Conservation (phyloP, 1,140 invertebrate species). For the Mylabris phalerata region DNA sequence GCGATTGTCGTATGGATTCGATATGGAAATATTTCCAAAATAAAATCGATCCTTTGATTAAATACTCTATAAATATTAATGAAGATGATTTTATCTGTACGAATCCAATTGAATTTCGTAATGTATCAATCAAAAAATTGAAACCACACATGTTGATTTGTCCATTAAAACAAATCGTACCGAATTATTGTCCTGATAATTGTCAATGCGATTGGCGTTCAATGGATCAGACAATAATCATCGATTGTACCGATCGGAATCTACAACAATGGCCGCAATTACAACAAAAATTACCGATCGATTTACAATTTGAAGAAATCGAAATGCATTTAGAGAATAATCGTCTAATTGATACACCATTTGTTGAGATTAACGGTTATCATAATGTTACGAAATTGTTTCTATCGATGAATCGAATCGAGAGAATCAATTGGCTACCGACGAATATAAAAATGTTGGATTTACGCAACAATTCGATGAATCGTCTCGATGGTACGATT, state of each 20-base stretch:
- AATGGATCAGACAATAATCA: conserved; percentile 6
- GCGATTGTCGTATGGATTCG: conserved; percentile 8
- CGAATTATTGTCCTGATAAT: background rate
- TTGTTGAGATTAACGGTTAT: background rate
- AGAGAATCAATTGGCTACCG: conserved; percentile 18
- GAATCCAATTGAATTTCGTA: too few relatives aligned
- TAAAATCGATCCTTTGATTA: too few relatives aligned
- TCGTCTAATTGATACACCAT: conserved; percentile 1
- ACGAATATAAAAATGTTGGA: background rate
- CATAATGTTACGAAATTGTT: conserved; percentile 18
- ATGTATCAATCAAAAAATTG: too few relatives aligned
- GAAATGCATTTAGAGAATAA: conserved; percentile 1
- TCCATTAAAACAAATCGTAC: too few relatives aligned
- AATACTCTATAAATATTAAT: too few relatives aligned
- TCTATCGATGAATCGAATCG: conserved; percentile 17
- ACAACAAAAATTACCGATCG: background rate
- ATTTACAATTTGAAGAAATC: conserved; percentile 3
- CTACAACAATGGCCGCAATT: conserved; percentile 7
- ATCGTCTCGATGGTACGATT: conserved; percentile 14
- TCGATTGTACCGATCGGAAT: conserved; percentile 13
- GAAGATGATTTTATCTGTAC: too few relatives aligned
- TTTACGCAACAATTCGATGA: background rate
- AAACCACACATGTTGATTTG: too few relatives aligned
- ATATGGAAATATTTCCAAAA: too few relatives aligned
- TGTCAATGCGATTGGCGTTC: conserved; percentile 16